These are phyloP conservation scores for Nomada fucata DNA, from an alignment of 2,888 invertebrate genomes.

Conservation along the genomic window DNA sequence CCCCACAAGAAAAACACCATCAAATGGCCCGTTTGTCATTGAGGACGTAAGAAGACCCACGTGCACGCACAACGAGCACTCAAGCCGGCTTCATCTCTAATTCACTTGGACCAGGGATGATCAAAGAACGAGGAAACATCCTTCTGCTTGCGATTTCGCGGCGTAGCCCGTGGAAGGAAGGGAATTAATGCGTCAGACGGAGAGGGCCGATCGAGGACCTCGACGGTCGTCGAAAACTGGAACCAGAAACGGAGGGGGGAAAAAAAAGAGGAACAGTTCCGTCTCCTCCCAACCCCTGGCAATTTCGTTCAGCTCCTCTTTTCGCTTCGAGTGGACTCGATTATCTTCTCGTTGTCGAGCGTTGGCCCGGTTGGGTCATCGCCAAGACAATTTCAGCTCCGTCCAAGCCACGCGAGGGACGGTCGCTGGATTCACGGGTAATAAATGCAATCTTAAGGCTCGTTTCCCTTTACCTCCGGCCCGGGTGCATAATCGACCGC, in stretches of 20 bases:
- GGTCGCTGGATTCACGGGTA: slow-evolving; percentile 48
- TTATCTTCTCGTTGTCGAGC: slow-evolving; percentile 76
- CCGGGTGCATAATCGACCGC: slow-evolving; percentile 58
- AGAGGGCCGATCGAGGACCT: not conserved
- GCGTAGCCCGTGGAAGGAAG: slow-evolving; percentile 21
- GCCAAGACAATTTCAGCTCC: slow-evolving; percentile 74
- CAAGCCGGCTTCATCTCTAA: slow-evolving; percentile 56
- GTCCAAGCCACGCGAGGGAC: slow-evolving; percentile 1
- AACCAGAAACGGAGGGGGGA: not conserved
- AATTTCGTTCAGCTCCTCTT: slow-evolving; percentile 69
- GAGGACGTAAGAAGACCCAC: slow-evolving; percentile 19
- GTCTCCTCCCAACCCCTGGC: not conserved
- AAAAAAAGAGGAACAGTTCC: not conserved
- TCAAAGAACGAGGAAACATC: slow-evolving; percentile 65
- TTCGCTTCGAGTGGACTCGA: slow-evolving; percentile 75
- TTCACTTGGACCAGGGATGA: slow-evolving; percentile 65
- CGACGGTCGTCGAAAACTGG: slow-evolving; percentile 12
- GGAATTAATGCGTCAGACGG: slow-evolving; percentile 38
- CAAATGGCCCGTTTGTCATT: not conserved
- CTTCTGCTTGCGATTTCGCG: slow-evolving; percentile 20
- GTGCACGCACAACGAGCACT: slow-evolving; percentile 18
- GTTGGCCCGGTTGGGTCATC: slow-evolving; percentile 64
- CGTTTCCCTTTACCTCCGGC: slow-evolving; percentile 20
- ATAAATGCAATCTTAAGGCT: slow-evolving; percentile 75
- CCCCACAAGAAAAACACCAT: slow-evolving; percentile 25